A percentile compares a stretch with the other conserved stretches of the same genome.
Evolutionary conservation across 2,797 vertebrate genomes (phyloP).

Genomic region (Megaceryle alcyon): DNA sequence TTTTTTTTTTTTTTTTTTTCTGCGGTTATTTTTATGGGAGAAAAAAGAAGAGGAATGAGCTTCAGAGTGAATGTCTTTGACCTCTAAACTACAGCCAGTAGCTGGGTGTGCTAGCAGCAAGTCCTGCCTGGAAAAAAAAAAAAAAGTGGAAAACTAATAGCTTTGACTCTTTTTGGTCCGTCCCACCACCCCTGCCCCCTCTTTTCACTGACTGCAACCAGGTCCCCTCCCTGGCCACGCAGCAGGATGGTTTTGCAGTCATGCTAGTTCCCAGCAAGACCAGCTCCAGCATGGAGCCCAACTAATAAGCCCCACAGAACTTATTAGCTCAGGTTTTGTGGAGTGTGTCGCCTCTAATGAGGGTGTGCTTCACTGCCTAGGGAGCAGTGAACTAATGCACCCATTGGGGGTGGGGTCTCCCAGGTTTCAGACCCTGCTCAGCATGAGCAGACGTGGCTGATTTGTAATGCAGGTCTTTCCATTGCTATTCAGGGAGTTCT

Average conservation of each 20-base stretch:
- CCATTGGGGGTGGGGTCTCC: not conserved
- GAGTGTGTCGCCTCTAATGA: not conserved
- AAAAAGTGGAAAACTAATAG: not conserved
- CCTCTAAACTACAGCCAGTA: not conserved
- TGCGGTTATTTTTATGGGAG: not conserved
- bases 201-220: no score
- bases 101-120: not conserved
- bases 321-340: not conserved
- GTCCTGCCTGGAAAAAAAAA: not conserved
- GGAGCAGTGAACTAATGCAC: not conserved
- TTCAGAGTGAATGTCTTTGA: not conserved
- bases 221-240: not conserved
- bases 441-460: fast-evolving
- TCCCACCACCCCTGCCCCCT: not conserved
- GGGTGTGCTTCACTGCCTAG: not conserved
- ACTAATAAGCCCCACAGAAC: not conserved
- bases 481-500: not conserved
- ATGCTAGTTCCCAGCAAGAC: not conserved
- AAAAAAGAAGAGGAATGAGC: not conserved
- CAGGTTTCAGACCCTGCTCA: not conserved
- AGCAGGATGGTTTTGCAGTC: not conserved
- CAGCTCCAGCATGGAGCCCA: not conserved
- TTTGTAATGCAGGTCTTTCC: not conserved
- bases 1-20: no score
- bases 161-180: not conserved